phyloP scores from a whole-genome alignment of 2,113 vertebrate species.

The Halichoerus grypus region DNA sequence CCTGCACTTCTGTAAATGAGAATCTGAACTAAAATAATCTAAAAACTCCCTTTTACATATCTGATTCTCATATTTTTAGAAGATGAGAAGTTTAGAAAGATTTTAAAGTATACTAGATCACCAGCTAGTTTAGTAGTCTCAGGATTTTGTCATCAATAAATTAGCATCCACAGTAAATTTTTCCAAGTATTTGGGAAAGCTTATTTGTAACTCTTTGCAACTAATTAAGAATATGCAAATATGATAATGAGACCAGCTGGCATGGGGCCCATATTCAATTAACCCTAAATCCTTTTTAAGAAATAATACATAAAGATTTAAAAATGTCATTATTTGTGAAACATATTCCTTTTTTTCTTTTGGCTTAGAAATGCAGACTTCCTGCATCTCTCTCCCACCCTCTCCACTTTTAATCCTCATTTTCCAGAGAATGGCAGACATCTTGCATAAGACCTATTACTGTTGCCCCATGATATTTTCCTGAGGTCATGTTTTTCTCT shows the following conservation, averaged over 20 bases:
- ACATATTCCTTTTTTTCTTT: background rate
- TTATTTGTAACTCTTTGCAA: background rate
- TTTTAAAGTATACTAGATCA: background rate
- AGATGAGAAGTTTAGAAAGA: background rate
- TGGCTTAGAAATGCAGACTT: background rate
- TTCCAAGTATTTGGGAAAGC: background rate
- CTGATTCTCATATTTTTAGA: background rate
- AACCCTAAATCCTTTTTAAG: slow-evolving; percentile 26
- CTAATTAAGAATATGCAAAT: slow-evolving; percentile 28
- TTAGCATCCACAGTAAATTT: background rate
- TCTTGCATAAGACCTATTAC: background rate
- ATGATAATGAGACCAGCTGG: slow-evolving; percentile 2
- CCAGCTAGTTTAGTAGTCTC: background rate
- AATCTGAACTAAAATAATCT: background rate
- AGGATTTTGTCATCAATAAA: background rate
- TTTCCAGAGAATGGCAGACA: background rate
- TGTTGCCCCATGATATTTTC: slow-evolving; percentile 10
- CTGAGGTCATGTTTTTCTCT: slow-evolving; percentile 43
- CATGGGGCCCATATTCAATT: background rate
- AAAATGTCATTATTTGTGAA: background rate
- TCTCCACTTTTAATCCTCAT: background rate
- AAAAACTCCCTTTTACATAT: background rate
- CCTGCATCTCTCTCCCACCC: background rate
- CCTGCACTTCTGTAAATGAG: background rate
- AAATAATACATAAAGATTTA: background rate